Conservation (phyloP, 2,797 vertebrate species). For the Nyctibius grandis region DNA sequence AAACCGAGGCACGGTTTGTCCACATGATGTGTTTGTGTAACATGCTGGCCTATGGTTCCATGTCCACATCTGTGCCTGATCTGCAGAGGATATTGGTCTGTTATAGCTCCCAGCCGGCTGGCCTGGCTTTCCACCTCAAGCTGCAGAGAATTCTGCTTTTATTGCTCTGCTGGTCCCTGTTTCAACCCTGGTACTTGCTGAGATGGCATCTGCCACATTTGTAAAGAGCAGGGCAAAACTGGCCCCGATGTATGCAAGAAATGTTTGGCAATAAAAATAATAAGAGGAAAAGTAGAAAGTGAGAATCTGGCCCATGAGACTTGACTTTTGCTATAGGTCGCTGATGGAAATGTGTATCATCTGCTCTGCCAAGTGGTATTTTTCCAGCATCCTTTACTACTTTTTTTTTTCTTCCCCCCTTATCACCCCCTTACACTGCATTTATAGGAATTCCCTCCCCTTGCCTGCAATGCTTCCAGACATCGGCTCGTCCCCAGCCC, state of each 20-base stretch:
- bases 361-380: neutral
- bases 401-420: neutral
- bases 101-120: constrained; percentile 51
- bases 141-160: constrained; percentile 22
- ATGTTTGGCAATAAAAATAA: neutral
- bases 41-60: constrained; percentile 5
- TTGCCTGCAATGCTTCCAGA: constrained; percentile 22
- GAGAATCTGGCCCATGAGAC: neutral
- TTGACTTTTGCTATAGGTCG: neutral
- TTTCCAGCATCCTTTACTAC: constrained; percentile 3
- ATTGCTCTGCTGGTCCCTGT: neutral
- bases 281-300: neutral
- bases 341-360: neutral
- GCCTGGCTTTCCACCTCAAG: constrained; percentile 9
- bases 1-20: neutral
- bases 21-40: constrained; percentile 44
- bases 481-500: neutral
- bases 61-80: constrained; percentile 52
- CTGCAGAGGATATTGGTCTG: constrained; percentile 52
- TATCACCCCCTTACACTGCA: neutral
- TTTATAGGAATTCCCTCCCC: neutral
- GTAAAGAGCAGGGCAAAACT: neutral
- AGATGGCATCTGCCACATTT: neutral
- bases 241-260: neutral
- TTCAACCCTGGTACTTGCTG: constrained; percentile 10